Base-by-base conservation (phyloP, 1,140 invertebrate species). In the Drosophila prosaltans region DNA sequence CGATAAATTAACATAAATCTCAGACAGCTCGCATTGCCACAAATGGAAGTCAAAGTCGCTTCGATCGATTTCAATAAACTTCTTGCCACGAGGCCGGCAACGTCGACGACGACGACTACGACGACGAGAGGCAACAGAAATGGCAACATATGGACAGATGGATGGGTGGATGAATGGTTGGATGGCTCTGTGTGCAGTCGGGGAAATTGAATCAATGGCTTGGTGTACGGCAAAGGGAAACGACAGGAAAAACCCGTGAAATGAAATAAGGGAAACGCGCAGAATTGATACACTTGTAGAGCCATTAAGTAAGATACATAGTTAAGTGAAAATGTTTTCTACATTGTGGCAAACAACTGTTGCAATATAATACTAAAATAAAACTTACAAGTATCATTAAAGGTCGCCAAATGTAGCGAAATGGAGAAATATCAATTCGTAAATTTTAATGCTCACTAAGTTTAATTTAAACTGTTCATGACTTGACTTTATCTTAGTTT, bases 1-100 rank as follows among this genome's bases (percentile, higher is more conserved):
- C 84, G 78, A 88, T 88, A 83, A 89, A 88, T 88, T 88, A 83
- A 83, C 80, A 88, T 89, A 88, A 88, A 88, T 88, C 83, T 89
- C 54, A 16, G 67, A 61, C 64, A 77, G 69, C 82, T 66, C 45
- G 43, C 62, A 48, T 83, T 86, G 65, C 40, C 66, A 67, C 61
- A 70, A 57, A 71, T 67, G 58, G 55, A 39, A 73, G 32, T 36
- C 51, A 65, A 5, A 11, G 62, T 45, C 65, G 41, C 48, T 57
- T 69, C 67, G 76, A 88, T 83, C 80, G 84, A 88, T 88, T 88
- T 69, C 84, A 88, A 88, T 86, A 85, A 78, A 88, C 76, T 80
- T 88, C 63, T 88, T 72, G 71, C 79, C 75, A 81, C 41, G 68
- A 66, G 58, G 58, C 58, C 16, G n/a, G 3, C 32, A 36, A 36